Evolutionary conservation across 2,113 vertebrate genomes (phyloP), one percentile per base, ranked within the genome.

Genomic region (Pogonocichla stellata): DNA sequence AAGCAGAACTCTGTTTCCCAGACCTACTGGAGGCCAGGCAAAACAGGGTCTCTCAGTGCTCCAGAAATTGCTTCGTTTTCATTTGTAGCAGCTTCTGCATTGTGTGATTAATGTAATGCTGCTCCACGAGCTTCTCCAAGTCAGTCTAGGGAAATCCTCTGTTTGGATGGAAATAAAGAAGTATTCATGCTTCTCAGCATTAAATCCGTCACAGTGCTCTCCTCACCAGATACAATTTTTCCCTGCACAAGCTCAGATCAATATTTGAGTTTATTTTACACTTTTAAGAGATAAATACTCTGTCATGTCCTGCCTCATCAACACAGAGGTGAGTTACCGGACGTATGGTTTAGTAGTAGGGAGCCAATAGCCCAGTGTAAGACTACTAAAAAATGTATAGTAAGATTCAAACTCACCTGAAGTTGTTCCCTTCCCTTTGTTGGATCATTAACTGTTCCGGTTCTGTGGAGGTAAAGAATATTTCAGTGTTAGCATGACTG

Each of bases 1-100:
- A 96, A 96, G 97, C 95, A 96, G 88, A 96, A 19, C 94, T 97
- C 95, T 97, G 91, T 97, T 94, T 91, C 88, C 65, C 88, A 97
- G 96, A 96, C 96, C 92, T 95, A 14, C 92, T 96, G 95, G 95
- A 97, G 94, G 90, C 93, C 53, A 43, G 71, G 95, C 51, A 42
- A 70, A 95, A 95, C 77, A 88, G 93, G 88, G 94, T 87, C 90
- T 86, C 92, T 93, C 93, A 92, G 92, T 91, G 70, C 90, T 94
- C 80, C 93, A 36, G 24, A 69, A 86, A 38, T 56, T 29, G 60
- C 90, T 93, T 67, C 7, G 0, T 79, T 88, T 85, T 88, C 74
- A 75, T 92, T 87, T 91, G 67, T 69, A 69, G 18, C 64, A 57
- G 75, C 70, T 93, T 93, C 70, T 72, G 78, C 90, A 95, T 96